Evolutionary conservation across 2,797 vertebrate species (phyloP), one percentile per base, ranked within the genome.

Genomic region (Manis crassicaudata): DNA sequence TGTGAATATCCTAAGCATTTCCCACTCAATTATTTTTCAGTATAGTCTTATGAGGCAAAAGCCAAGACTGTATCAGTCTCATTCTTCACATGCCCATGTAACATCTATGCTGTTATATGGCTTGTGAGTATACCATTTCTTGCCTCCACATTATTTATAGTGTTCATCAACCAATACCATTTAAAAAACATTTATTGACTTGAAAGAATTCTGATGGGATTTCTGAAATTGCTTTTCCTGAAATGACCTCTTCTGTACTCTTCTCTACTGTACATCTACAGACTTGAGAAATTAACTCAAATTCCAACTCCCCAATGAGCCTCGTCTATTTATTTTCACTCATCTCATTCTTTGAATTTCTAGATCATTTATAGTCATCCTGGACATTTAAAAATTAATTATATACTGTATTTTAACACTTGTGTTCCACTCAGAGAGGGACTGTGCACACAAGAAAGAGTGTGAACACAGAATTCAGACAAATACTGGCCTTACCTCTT

Each of bases 1-100:
- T 95, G 63, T 84, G 65, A 94, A 35, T 96, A 95, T 94, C 65
- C 67, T 90, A 85, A 95, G 67, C 87, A 87, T 89, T 76, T 94
- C 68, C 75, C 63, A 79, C 62, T 92, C 54, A 70, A 88, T 96
- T 96, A 75, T 96, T 91, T 93, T 95, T 94, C 20, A 52, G 35
- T 58, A 75, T 77, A 77, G 7, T 52, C 20, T 94, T 87, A 68
- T 27, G 60, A 88, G 68, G 77, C 67, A 67, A 76, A 79, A 60
- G 27, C 60, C 72, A 91, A 80, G 56, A 73, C 18, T 77, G 1
- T 56, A n/a, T 86, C 40, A 83, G 35, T 85, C 89, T 94, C 32
- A 20, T 89, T 90, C 43, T 60, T 91, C 65, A 10, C 9, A 14
- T 58, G 43, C 29, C 17, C 29, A 16, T 40, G 13, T 56, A 75